These are phyloP conservation scores for Hiodon tergisus DNA, from an alignment of 2,113 vertebrate genomes.

Conservation along the genomic window DNA sequence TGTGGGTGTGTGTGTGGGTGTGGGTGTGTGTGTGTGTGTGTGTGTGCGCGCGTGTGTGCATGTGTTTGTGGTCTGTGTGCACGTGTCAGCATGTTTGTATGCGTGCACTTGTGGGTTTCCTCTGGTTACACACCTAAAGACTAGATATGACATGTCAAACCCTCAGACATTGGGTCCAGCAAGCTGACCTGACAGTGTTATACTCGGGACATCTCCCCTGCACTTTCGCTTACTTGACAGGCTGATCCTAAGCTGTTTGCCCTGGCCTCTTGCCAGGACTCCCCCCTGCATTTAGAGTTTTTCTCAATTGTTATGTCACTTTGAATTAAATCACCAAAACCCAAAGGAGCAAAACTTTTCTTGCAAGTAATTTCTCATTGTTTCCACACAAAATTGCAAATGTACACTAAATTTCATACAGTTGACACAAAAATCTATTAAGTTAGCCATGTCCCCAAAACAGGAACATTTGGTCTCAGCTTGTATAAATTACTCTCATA, in stretches of 20 bases:
- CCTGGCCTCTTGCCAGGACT: slow-evolving; percentile 11
- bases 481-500: no score
- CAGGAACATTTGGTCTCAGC: no score
- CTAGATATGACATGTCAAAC: not conserved
- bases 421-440: no score
- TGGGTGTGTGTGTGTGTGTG: no score
- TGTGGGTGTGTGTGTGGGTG: no score
- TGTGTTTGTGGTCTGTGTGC: not conserved
- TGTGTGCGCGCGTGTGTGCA: no score
- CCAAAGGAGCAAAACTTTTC: no score
- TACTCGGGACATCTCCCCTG: not conserved
- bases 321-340: no score
- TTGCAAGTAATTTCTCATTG: not conserved
- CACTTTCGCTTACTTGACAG: not conserved
- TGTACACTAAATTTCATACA: not conserved
- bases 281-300: slow-evolving; percentile 7
- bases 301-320: no score
- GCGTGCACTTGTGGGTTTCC: no score
- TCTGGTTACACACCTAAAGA: not conserved
- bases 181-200: not conserved
- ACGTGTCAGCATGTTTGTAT: not conserved
- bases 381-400: slow-evolving; percentile 5
- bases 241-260: slow-evolving; percentile 5
- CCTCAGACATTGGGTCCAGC: not conserved
- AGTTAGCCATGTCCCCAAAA: no score